A percentile compares a stretch with the other conserved stretches of the same genome.
These are phyloP conservation scores for Trichacis sp. DNA, from an alignment of 2,888 invertebrate species.

Conservation along the genomic window DNA sequence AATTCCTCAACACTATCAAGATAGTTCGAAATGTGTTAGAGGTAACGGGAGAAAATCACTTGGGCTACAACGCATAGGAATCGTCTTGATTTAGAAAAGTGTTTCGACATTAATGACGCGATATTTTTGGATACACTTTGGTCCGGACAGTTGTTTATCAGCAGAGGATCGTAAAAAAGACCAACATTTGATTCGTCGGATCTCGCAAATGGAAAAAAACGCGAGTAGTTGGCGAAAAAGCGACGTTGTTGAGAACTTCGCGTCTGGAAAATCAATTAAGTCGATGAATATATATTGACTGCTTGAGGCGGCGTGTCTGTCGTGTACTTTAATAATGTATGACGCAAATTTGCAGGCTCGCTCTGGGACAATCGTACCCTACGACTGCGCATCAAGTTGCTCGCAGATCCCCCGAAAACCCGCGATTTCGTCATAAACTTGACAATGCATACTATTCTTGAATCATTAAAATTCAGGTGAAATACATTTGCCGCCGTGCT, in stretches of 20 bases:
- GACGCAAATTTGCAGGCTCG: slow-evolving; percentile 53
- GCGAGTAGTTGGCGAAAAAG: not conserved
- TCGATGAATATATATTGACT: slow-evolving; percentile 62
- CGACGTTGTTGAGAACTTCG: no score
- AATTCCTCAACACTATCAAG: no score
- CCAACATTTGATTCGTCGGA: no score
- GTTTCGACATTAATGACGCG: not conserved
- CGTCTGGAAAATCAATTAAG: slow-evolving; percentile 57
- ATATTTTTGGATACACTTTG: not conserved
- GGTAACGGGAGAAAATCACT: slow-evolving; percentile 7
- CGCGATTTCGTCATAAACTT: slow-evolving; percentile 6
- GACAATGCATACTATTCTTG: slow-evolving; percentile 7
- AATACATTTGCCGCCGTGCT: slow-evolving; percentile 5
- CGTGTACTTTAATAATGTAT: slow-evolving; percentile 58
- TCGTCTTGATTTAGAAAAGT: slow-evolving; percentile 8
- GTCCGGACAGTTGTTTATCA: no score
- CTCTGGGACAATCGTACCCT: slow-evolving; percentile 41
- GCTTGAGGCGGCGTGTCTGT: slow-evolving; percentile 53
- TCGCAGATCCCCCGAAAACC: not conserved
- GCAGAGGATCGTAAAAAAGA: no score
- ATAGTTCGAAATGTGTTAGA: not conserved
- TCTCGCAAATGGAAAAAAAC: no score
- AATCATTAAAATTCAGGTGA: slow-evolving; percentile 12
- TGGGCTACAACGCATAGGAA: not conserved
- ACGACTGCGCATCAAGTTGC: slow-evolving; percentile 6